phyloP scores from a whole-genome alignment of 2,797 vertebrate genomes.

The Sebastes kiyomatsui region DNA sequence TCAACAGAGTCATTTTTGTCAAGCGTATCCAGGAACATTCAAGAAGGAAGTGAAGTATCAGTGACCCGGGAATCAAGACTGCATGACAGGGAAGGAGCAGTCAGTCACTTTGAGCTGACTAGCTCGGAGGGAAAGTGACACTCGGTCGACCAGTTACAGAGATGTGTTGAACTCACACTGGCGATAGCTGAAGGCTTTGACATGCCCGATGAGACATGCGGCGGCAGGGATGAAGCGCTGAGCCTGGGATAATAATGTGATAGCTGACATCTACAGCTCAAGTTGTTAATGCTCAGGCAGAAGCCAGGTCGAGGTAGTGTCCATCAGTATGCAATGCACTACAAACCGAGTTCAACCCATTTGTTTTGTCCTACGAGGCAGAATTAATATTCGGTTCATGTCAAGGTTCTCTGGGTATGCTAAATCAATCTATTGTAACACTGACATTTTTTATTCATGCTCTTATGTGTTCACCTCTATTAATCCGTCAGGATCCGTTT shows the following conservation, averaged over 20 bases:
- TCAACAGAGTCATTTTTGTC: slow-evolving; percentile 29
- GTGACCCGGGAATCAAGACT: slow-evolving; percentile 32
- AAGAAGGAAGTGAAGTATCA: slow-evolving; percentile 35
- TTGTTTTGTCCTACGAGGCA: slow-evolving; percentile 31
- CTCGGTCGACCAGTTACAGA: slow-evolving; percentile 31
- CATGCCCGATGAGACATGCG: slow-evolving; percentile 23
- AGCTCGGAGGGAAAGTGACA: slow-evolving; percentile 23
- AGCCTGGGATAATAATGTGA: slow-evolving; percentile 51
- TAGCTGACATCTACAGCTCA: slow-evolving; percentile 34
- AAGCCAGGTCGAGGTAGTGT: neutral
- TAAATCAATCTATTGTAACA: slow-evolving; percentile 31
- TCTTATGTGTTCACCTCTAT: slow-evolving; percentile 22
- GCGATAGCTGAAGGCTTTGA: slow-evolving; percentile 34
- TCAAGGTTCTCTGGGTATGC: slow-evolving; percentile 3
- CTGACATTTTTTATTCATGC: slow-evolving; percentile 33
- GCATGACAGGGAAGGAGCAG: slow-evolving; percentile 39
- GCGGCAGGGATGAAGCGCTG: neutral
- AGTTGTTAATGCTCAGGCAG: slow-evolving; percentile 40
- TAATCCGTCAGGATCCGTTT: slow-evolving; percentile 3
- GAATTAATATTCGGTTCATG: slow-evolving; percentile 35
- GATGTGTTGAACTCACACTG: slow-evolving; percentile 21
- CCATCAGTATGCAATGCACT: slow-evolving; percentile 32
- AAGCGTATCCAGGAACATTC: slow-evolving; percentile 29
- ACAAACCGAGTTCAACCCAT: slow-evolving; percentile 11
- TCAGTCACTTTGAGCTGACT: slow-evolving; percentile 33